Evolutionary conservation across 2,113 vertebrate genomes (phyloP), one percentile per base, ranked within the genome.

Genomic region (Galemys pyrenaicus): DNA sequence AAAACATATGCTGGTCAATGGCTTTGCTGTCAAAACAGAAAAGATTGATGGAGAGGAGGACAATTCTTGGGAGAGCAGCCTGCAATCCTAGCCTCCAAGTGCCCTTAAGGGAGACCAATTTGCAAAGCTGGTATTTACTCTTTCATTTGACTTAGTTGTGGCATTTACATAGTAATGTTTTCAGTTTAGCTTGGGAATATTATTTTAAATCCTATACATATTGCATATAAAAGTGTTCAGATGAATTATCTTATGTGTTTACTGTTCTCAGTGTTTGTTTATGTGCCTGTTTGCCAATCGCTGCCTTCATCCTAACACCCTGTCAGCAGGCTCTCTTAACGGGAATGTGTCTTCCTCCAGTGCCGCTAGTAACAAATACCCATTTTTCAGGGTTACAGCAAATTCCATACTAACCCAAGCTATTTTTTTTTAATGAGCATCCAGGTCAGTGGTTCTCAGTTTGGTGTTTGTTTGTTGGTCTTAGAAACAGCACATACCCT

Each of bases 1-100:
- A 75, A 99, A 99, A 96, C 99, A 99, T 98, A 99, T 99, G 99
- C 85, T 99, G 97, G 99, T 99, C 26, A 99, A 99, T 94, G 98
- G 99, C 79, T 99, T 99, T 98, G 98, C 98, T 95, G 98, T 98
- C 93, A 98, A 99, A 98, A 97, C 98, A 1, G 93, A 98, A 41
- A 95, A 99, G 95, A 98, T 99, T 67, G 99, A 99, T 96, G 97
- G 98, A 5, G 98, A 99, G 75, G 99, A 99, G 44, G 98, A 98
- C 4, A 97, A 98, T 74, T 97, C 98, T 82, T 99, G 98, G 98
- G 93, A 70, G 15, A 51, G 17, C 11, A 80, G 91, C 79, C 74
- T 16, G 37, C 60, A 37, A 2, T 87, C 64, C 65, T 83, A 62
- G 88, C 68, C 68, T 89, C 28, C 80, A 46, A 62, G 70, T 93